Percentiles rank a stretch among this genome's conserved stretches.
Evolutionary conservation across 2,113 vertebrate species (phyloP).

Genomic region (Syngnathus typhle): DNA sequence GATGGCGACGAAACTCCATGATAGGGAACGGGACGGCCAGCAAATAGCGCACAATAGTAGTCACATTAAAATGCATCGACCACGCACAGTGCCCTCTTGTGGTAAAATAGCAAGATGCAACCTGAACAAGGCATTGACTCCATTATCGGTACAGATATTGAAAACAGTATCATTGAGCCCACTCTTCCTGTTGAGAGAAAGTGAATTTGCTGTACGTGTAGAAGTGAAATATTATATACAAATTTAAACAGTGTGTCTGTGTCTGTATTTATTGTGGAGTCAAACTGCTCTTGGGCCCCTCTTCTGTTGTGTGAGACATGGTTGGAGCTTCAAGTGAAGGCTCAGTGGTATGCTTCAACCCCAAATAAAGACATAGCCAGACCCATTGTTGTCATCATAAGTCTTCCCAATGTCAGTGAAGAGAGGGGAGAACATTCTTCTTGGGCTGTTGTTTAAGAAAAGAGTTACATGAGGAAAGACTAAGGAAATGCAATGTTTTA

Average conservation of each 20-base stretch:
- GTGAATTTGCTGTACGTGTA: neutral
- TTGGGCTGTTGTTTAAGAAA: conserved; percentile 61
- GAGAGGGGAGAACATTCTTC: conserved; percentile 50
- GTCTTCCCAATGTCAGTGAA: conserved; percentile 56
- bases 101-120: neutral
- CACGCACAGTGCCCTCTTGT: neutral
- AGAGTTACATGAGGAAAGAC: conserved; percentile 55
- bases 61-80: too few species aligned
- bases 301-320: conserved; percentile 48
- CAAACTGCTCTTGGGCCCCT: conserved; percentile 46
- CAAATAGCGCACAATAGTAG: too few species aligned
- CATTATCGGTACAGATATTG: neutral
- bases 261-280: conserved; percentile 62
- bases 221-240: conserved; percentile 20
- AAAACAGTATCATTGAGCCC: neutral
- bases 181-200: neutral
- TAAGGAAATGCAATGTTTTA: conserved; percentile 55
- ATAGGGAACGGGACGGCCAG: too few species aligned
- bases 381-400: conserved; percentile 55
- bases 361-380: conserved; percentile 72
- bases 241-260: conserved; percentile 26
- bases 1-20: conserved; percentile 44
- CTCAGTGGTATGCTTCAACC: conserved; percentile 47
- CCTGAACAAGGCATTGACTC: neutral
- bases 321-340: conserved; percentile 30